Evolutionary conservation across 1,140 invertebrate genomes (phyloP).

Genomic region (Panonychus citri): DNA sequence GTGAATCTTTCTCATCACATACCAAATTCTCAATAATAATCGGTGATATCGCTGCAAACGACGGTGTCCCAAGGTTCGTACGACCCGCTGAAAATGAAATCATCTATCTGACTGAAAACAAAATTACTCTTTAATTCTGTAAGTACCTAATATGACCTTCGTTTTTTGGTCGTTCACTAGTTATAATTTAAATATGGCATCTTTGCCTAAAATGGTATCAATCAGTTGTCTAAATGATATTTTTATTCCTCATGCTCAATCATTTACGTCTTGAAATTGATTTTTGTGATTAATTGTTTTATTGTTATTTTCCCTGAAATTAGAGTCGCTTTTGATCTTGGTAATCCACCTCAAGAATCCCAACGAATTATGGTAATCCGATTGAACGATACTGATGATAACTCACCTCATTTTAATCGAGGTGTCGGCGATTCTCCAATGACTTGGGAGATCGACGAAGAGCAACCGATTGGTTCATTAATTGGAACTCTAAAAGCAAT

Average conservation of each 20-base stretch:
- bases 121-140: constrained; percentile 36
- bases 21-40: constrained; percentile 40
- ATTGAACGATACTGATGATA: constrained; percentile 51
- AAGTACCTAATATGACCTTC: too few relatives aligned
- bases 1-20: constrained; percentile 32
- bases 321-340: constrained; percentile 40
- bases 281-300: too few relatives aligned
- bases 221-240: too few relatives aligned
- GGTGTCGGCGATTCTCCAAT: neutral
- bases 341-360: constrained; percentile 44
- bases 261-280: too few relatives aligned
- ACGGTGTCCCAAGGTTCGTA: constrained; percentile 51
- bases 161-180: too few relatives aligned
- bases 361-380: constrained; percentile 40
- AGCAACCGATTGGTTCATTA: constrained; percentile 49
- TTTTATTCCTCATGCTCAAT: too few relatives aligned
- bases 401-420: constrained; percentile 43
- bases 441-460: constrained; percentile 30
- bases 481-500: constrained; percentile 67
- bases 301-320: too few relatives aligned
- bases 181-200: too few relatives aligned
- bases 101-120: constrained; percentile 40
- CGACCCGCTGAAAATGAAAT: constrained; percentile 41
- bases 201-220: too few relatives aligned
- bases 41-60: constrained; percentile 55